These are phyloP conservation scores for Sycophaga agraensis DNA, from an alignment of 1,140 invertebrate species.

Conservation along the genomic window DNA sequence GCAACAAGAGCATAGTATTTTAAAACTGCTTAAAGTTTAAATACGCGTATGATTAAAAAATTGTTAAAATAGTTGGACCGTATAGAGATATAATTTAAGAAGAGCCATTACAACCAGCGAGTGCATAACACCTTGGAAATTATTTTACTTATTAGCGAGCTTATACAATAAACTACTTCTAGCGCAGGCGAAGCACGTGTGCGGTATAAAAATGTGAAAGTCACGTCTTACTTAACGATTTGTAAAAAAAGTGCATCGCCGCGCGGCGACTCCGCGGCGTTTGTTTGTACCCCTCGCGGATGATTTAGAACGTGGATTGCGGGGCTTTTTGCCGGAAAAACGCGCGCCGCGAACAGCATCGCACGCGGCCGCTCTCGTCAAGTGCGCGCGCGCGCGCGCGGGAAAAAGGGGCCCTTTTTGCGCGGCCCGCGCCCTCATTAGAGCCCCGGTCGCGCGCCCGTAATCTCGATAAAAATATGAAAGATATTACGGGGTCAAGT, in stretches of 20 bases:
- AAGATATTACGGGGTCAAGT: conserved; percentile 21
- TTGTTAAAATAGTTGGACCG: too few species aligned
- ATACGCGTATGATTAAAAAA: too few species aligned
- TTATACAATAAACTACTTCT: not conserved
- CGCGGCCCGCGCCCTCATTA: conserved; percentile 15
- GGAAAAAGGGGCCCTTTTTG: conserved; percentile 17
- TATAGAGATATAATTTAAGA: too few species aligned
- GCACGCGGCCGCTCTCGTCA: too few species aligned
- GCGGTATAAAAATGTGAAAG: not conserved
- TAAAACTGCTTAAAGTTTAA: too few species aligned
- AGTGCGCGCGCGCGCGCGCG: not conserved
- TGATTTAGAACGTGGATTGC: conserved; percentile 18
- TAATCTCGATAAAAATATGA: conserved; percentile 12
- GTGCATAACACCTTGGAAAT: too few species aligned
- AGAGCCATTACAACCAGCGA: too few species aligned
- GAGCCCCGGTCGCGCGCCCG: not conserved
- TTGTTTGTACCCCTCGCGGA: not conserved
- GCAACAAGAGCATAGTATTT: too few species aligned
- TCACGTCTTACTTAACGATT: not conserved
- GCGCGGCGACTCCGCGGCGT: too few species aligned
- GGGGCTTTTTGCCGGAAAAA: conserved; percentile 8
- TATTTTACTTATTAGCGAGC: too few species aligned
- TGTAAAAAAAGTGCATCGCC: not conserved
- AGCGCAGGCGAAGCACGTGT: not conserved
- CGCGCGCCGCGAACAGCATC: not conserved